phyloP scores from a whole-genome alignment of 92 coral and sea anemone species.

The Palythoa grandis region DNA sequence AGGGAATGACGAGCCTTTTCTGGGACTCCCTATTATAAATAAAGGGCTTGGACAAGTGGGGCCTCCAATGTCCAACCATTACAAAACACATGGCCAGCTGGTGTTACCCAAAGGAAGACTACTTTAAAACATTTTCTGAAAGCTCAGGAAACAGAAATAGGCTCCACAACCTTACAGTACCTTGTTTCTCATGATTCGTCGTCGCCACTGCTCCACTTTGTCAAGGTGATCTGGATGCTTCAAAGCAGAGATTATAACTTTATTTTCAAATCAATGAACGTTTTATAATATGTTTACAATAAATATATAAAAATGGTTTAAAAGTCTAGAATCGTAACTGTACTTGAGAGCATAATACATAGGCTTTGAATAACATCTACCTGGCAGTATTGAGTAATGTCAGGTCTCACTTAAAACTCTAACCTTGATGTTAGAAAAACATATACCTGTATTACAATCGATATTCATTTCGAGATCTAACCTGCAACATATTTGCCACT shows the following conservation, averaged over 20 bases:
- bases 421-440: too few species aligned
- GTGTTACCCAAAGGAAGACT: background rate
- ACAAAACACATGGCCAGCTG: too few species aligned
- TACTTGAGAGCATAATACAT: too few species aligned
- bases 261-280: background rate
- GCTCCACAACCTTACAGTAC: constrained; percentile 27
- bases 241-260: background rate
- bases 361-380: too few species aligned
- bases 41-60: too few species aligned
- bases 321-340: background rate
- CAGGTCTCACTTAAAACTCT: too few species aligned
- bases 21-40: too few species aligned
- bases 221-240: constrained; percentile 98
- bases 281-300: background rate
- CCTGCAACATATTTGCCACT: constrained; percentile 95
- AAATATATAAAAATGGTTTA: background rate
- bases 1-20: too few species aligned
- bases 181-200: constrained; percentile 95
- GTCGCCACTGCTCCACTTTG: constrained; percentile 96
- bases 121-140: too few species aligned
- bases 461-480: constrained; percentile 22
- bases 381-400: too few species aligned
- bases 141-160: background rate
- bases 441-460: too few species aligned
- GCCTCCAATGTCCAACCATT: too few species aligned